Percentiles rank a stretch among this genome's conserved stretches.
These are phyloP conservation scores for Heliconius ethilla DNA, from an alignment of 2,888 invertebrate species.

Conservation along the genomic window DNA sequence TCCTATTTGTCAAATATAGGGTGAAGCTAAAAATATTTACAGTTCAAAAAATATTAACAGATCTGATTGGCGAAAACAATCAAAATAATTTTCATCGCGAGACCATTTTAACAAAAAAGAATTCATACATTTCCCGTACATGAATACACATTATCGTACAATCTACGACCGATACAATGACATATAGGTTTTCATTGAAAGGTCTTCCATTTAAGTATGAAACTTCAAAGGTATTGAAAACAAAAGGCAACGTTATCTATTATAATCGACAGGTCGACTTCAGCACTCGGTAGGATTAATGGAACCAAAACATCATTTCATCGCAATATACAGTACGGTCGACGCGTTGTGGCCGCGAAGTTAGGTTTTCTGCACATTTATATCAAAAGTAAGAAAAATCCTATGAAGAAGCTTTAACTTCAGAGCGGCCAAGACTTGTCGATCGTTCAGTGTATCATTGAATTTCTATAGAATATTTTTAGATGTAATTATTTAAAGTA, in stretches of 20 bases:
- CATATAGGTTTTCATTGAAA: constrained; percentile 3
- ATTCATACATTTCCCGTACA: background rate
- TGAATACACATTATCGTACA: background rate
- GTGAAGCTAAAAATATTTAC: background rate
- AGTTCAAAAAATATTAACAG: background rate
- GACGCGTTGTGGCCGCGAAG: background rate
- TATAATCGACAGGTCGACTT: constrained; percentile 18
- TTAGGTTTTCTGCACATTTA: background rate
- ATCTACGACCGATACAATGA: constrained; percentile 6
- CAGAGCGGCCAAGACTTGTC: background rate
- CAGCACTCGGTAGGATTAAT: constrained; percentile 17
- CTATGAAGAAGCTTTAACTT: background rate
- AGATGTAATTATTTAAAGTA: too few relatives aligned
- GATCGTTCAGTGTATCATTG: background rate
- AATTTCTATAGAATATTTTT: background rate
- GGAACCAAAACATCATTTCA: constrained; percentile 5
- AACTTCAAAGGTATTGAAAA: constrained; percentile 20
- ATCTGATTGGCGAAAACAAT: background rate
- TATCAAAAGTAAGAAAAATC: background rate
- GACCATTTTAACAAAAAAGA: background rate
- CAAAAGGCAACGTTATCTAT: constrained; percentile 20
- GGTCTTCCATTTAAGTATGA: constrained; percentile 12
- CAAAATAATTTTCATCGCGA: background rate
- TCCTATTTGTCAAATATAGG: background rate
- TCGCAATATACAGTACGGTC: background rate